Evolutionary conservation across 1,140 invertebrate species (phyloP).

Genomic region (Scaptomyza montana): DNA sequence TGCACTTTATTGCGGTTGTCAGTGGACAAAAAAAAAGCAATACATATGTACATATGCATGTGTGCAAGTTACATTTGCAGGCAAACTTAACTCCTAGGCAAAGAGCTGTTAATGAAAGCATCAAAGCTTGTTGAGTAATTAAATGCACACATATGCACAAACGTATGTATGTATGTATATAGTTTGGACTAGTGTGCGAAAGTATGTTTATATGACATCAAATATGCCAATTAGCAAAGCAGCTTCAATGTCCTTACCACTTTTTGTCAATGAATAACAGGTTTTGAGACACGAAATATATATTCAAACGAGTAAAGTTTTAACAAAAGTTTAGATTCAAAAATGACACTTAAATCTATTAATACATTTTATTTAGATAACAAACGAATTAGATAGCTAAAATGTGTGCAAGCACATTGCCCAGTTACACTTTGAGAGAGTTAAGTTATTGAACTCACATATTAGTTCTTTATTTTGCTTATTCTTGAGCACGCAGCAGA

Average conservation of each 20-base stretch:
- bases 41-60: slow-evolving; percentile 30
- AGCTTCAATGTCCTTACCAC: slow-evolving; percentile 20
- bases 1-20: slow-evolving; percentile 57
- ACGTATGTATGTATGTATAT: too few relatives aligned
- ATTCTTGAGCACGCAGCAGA: too few relatives aligned
- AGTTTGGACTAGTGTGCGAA: not conserved
- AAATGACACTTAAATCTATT: too few relatives aligned
- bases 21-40: not conserved
- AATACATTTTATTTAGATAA: too few relatives aligned
- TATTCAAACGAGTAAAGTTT: too few relatives aligned
- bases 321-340: too few relatives aligned
- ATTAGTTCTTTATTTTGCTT: too few relatives aligned
- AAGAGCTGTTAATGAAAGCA: slow-evolving; percentile 48
- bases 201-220: slow-evolving; percentile 13
- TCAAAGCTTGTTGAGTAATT: slow-evolving; percentile 59
- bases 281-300: too few relatives aligned
- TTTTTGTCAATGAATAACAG: not conserved
- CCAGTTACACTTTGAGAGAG: too few relatives aligned
- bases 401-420: too few relatives aligned
- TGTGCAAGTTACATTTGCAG: slow-evolving; percentile 26
- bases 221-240: slow-evolving; percentile 27
- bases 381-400: too few relatives aligned
- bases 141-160: slow-evolving; percentile 39
- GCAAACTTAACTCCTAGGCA: slow-evolving; percentile 23
- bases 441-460: too few relatives aligned